A percentile compares a stretch with the other conserved stretches of the same genome.
These are phyloP conservation scores for Xiphorhynchus erythropygius DNA, from an alignment of 2,797 vertebrate genomes.

Conservation along the genomic window DNA sequence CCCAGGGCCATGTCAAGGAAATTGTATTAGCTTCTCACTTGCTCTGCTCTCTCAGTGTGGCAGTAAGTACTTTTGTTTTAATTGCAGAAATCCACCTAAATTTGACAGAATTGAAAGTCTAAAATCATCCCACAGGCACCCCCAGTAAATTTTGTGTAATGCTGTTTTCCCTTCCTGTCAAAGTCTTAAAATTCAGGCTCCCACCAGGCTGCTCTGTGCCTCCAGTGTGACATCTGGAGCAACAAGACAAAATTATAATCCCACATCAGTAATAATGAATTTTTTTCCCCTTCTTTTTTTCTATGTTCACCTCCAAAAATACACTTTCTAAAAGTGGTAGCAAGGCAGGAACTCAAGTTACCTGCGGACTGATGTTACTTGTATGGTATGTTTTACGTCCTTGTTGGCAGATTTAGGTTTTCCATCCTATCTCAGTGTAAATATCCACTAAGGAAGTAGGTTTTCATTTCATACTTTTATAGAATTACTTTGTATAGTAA, in stretches of 20 bases:
- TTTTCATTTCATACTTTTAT: not conserved
- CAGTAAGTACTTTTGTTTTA: not conserved
- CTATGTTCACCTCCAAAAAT: not conserved
- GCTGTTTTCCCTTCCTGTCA: not conserved
- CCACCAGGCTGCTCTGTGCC: not conserved
- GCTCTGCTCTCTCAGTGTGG: not conserved
- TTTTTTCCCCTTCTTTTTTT: not conserved
- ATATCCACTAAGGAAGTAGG: not conserved
- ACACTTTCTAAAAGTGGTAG: not conserved
- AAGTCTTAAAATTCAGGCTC: not conserved
- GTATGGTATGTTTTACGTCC: not conserved
- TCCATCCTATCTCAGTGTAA: not conserved
- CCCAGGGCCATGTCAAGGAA: not conserved
- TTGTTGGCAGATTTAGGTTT: not conserved
- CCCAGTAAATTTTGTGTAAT: not conserved
- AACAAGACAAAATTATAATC: not conserved
- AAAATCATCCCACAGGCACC: not conserved
- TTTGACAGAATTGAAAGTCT: not conserved
- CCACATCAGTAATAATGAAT: fast-evolving
- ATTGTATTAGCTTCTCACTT: not conserved
- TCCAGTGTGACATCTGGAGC: not conserved
- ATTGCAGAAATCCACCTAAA: not conserved
- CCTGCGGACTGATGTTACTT: not conserved
- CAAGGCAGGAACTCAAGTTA: not conserved
- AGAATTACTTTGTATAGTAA: not conserved